Percentiles rank a stretch among this genome's conserved stretches.
Conservation (phyloP, 1,140 invertebrate genomes). For the Lepidostoma basale region DNA sequence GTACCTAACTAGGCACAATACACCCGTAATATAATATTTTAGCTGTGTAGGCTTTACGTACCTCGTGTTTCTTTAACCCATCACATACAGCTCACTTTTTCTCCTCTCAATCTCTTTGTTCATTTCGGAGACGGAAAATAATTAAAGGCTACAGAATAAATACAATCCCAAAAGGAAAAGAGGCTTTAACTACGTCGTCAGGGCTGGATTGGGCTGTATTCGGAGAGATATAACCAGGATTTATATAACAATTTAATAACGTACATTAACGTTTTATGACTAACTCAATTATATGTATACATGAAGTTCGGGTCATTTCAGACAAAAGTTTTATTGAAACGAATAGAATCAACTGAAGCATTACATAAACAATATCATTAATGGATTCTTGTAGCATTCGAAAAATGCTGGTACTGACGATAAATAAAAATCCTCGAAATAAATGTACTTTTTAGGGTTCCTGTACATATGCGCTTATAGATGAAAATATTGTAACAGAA, state of each 20-base stretch:
- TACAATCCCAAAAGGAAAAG: background rate
- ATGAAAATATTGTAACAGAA: no score
- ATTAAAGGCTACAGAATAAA: background rate
- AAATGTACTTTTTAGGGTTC: no score
- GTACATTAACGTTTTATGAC: background rate
- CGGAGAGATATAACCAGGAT: background rate
- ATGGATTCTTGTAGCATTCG: no score
- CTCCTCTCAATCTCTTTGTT: background rate
- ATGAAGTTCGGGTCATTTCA: background rate
- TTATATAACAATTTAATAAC: background rate
- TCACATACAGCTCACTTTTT: no score
- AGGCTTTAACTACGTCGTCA: no score
- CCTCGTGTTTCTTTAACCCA: no score
- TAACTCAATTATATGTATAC: background rate
- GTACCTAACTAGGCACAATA: background rate
- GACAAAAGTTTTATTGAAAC: background rate
- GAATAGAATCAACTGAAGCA: background rate
- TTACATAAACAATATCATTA: background rate
- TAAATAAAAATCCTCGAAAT: no score
- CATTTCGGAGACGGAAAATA: background rate
- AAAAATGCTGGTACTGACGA: no score
- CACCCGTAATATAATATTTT: no score
- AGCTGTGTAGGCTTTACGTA: no score
- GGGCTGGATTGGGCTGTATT: no score
- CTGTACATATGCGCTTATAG: no score